Percentiles rank a stretch among this genome's conserved stretches.
These are phyloP conservation scores for Mesaphorura yosii DNA, from an alignment of 1,140 invertebrate species.

Conservation along the genomic window DNA sequence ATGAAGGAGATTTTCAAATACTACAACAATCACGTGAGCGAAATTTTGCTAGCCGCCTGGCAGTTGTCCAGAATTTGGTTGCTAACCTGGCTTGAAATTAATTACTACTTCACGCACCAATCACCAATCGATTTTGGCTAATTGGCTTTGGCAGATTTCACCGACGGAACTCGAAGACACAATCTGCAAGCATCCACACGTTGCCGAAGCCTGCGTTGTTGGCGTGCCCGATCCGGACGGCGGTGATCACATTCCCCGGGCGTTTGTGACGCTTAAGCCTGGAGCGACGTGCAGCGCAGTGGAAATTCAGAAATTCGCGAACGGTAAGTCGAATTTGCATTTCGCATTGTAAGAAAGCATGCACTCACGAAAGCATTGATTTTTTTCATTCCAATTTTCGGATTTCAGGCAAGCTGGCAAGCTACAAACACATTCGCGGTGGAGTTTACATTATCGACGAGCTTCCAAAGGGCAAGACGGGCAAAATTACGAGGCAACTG, in stretches of 20 bases:
- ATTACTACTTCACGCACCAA: not conserved
- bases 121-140: not conserved
- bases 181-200: constrained; percentile 12
- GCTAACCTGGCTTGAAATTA: no score
- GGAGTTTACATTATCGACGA: constrained; percentile 9
- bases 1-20: constrained; percentile 36
- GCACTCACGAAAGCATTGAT: not conserved
- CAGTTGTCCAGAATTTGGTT: not conserved
- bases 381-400: not conserved
- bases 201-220: constrained; percentile 14
- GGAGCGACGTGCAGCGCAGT: not conserved
- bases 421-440: constrained; percentile 15
- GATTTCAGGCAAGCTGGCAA: constrained; percentile 1
- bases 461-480: constrained; percentile 20
- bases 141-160: constrained; percentile 9
- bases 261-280: constrained; percentile 8
- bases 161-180: constrained; percentile 23
- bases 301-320: constrained; percentile 10
- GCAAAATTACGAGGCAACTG: constrained; percentile 12
- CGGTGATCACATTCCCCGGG: constrained; percentile 11
- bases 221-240: constrained; percentile 19
- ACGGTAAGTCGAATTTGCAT: constrained; percentile 1
- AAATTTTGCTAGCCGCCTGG: not conserved
- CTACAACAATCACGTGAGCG: constrained; percentile 28
- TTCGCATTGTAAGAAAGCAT: no score